Percentiles rank a stretch among this genome's conserved stretches.
Conservation (phyloP, 1,140 invertebrate species). For the Cydia splendana region DNA sequence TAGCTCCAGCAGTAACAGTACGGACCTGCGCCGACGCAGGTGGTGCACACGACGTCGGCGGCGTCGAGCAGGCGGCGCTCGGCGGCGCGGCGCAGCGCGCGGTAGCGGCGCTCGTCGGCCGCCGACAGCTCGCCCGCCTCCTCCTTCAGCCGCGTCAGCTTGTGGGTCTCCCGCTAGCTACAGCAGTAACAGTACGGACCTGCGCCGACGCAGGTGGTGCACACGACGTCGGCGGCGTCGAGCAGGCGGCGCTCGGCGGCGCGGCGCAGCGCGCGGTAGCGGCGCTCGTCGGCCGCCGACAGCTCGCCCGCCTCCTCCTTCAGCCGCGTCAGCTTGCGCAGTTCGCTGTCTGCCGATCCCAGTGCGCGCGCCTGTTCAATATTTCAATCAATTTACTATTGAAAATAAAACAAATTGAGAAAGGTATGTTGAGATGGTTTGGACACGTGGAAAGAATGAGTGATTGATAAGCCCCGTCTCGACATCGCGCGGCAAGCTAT, state of each 20-base stretch:
- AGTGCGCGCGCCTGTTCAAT: slow-evolving; percentile 88
- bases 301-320: slow-evolving; percentile 99
- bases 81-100: too few relatives aligned
- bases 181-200: slow-evolving; percentile 75
- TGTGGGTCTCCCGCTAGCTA: neutral
- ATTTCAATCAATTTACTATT: too few relatives aligned
- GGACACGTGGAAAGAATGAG: too few relatives aligned
- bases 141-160: too few relatives aligned
- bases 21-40: too few relatives aligned
- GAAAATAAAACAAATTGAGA: too few relatives aligned
- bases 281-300: slow-evolving; percentile 95
- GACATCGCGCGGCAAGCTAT: too few relatives aligned
- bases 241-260: slow-evolving; percentile 95
- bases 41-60: too few relatives aligned
- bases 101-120: slow-evolving; percentile 86
- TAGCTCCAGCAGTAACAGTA: too few relatives aligned
- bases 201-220: slow-evolving; percentile 99
- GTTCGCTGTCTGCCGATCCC: slow-evolving; percentile 90
- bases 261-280: slow-evolving; percentile 95
- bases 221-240: slow-evolving; percentile 98
- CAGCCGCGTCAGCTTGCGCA: slow-evolving; percentile 97
- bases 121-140: slow-evolving; percentile 93
- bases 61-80: too few relatives aligned
- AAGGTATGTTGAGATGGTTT: too few relatives aligned
- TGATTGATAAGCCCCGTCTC: too few relatives aligned